Conservation (phyloP, 2,888 invertebrate genomes). For the Callosobruchus maculatus region DNA sequence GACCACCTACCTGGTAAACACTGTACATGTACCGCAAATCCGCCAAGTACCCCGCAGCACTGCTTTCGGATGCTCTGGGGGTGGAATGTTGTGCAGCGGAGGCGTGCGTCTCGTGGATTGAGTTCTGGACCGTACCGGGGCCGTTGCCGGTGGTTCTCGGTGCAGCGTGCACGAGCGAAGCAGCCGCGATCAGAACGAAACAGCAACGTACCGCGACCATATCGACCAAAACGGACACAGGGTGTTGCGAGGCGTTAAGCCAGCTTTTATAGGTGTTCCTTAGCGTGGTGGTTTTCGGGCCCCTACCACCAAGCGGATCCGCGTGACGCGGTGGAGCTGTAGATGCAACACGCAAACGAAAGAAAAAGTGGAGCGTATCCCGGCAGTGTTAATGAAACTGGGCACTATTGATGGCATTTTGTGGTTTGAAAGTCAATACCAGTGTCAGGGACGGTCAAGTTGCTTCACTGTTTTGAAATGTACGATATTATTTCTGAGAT, state of each 20-base stretch:
- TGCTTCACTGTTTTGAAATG: neutral
- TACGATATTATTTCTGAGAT: too few species aligned
- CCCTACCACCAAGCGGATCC: neutral
- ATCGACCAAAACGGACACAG: neutral
- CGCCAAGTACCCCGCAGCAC: constrained; percentile 46
- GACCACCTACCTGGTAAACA: constrained; percentile 53
- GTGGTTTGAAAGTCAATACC: neutral
- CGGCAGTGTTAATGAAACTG: neutral
- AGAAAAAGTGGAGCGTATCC: neutral
- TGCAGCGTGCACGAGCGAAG: neutral
- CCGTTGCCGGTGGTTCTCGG: neutral
- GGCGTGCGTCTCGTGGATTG: neutral
- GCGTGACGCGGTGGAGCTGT: neutral
- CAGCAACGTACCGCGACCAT: neutral
- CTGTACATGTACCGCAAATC: constrained; percentile 73
- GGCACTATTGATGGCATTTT: neutral
- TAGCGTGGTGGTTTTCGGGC: neutral
- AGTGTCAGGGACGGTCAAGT: neutral
- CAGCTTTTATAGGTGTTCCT: neutral
- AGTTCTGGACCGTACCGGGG: neutral
- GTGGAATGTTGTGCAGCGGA: neutral
- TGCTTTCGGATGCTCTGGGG: neutral
- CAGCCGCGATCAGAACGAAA: neutral
- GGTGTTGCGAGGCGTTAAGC: neutral
- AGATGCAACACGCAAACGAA: neutral